These are phyloP conservation scores for Pyrrhosoma nymphula DNA, from an alignment of 2,888 invertebrate genomes.

Conservation along the genomic window DNA sequence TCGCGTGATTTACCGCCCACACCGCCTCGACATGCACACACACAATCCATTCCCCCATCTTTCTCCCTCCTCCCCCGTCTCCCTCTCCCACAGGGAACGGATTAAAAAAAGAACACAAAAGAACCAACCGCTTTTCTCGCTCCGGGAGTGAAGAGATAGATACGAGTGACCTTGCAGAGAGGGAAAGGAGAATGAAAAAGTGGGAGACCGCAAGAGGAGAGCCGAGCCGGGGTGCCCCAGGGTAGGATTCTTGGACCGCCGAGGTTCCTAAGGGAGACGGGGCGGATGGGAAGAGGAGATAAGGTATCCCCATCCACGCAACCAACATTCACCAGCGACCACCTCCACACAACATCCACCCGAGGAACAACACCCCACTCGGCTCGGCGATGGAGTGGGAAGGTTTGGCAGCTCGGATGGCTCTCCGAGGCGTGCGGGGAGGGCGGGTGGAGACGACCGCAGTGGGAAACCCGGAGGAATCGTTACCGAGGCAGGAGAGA, in stretches of 20 bases:
- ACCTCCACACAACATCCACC: neutral
- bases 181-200: conserved; percentile 34
- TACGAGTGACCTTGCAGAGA: conserved; percentile 40
- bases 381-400: neutral
- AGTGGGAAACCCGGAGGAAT: conserved; percentile 46
- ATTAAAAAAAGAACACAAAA: neutral
- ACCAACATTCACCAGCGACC: neutral
- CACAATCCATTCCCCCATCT: neutral
- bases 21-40: neutral
- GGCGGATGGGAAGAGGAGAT: conserved; percentile 45
- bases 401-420: neutral
- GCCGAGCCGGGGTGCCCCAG: conserved; percentile 15
- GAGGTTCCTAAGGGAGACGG: conserved; percentile 2
- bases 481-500: conserved; percentile 10
- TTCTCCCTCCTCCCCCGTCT: neutral
- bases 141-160: neutral
- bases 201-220: conserved; percentile 25
- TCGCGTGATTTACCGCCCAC: conserved; percentile 43
- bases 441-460: neutral
- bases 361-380: neutral
- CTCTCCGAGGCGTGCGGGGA: neutral
- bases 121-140: neutral
- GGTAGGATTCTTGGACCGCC: conserved; percentile 34
- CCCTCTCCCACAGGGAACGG: neutral
- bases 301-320: conserved; percentile 44